Evolutionary conservation across 2,888 invertebrate genomes (phyloP), one percentile per base, ranked within the genome.

Genomic region (Epinotia ramella): DNA sequence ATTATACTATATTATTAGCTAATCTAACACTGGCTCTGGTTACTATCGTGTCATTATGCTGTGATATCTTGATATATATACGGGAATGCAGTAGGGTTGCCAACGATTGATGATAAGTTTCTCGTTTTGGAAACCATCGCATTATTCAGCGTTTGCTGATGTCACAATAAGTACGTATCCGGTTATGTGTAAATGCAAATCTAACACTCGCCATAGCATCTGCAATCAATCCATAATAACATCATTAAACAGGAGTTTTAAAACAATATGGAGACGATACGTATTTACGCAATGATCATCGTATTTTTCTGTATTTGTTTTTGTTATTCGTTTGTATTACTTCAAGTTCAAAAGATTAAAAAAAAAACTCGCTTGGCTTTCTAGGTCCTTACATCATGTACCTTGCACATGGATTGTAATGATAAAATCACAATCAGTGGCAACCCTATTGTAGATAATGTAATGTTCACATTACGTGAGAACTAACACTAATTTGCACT

Each of bases 381-480:
- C 49, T 5, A 16, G 13, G 16, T 16, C 16, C 16, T 49, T 49
- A 13, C 46, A 16, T 46, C 12, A 33, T 33, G 33, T 6, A 7
- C 6, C 0, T 6, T 7, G 13, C 49, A 49, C 49, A 13, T 46
- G 46, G 13, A 46, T 46, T 46, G 12, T 16, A 49, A 16, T 6
- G 5, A 49, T 49, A 49, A 4, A 49, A 16, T 49, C 16, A 49
- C 49, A 6, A 53, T n/a, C 53, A 33, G 53, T 66, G 71, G 3
- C 71, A 76, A 57, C 76, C 76, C 76, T 76, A 40, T 24, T 6
- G 20, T 12, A 59, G 33, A 20, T 62, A 75, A 71, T 56, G 66
- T 71, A 76, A 76, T 76, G 56, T 62, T 53, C 33, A 62, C 62
- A 76, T 76, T 76, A 76, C 76, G 67, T 76, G 76, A 33, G 67